Evolutionary conservation across 2,113 vertebrate species (phyloP).

Genomic region (Dicentrarchus labrax): DNA sequence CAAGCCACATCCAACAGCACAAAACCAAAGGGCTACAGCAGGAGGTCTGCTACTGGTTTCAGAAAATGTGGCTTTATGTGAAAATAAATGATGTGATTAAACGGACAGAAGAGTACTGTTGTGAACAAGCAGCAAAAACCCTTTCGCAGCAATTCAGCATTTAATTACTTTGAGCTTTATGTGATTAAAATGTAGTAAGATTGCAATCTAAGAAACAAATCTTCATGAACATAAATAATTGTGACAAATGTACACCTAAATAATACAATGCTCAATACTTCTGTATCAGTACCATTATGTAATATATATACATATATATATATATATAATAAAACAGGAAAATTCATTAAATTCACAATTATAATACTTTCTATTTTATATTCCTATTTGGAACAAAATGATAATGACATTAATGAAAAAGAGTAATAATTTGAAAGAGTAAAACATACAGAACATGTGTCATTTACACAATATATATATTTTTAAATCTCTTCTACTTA

Average conservation of each 20-base stretch:
- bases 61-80: neutral
- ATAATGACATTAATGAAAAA: neutral
- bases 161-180: neutral
- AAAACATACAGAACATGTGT: neutral
- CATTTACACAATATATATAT: neutral
- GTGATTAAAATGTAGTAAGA: neutral
- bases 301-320: neutral
- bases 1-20: conserved; percentile 24
- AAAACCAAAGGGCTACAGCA: conserved; percentile 14
- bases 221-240: neutral
- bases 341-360: neutral
- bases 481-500: neutral
- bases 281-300: neutral
- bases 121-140: neutral
- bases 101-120: neutral
- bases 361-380: neutral
- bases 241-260: conserved; percentile 7
- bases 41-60: neutral
- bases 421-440: neutral
- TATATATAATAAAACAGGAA: neutral
- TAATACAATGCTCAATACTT: neutral
- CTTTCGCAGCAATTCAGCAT: neutral
- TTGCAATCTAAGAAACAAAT: neutral
- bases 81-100: conserved; percentile 22
- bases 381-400: neutral